These are phyloP conservation scores for Bos javanicus DNA, from an alignment of 2,113 vertebrate species.

Conservation along the genomic window DNA sequence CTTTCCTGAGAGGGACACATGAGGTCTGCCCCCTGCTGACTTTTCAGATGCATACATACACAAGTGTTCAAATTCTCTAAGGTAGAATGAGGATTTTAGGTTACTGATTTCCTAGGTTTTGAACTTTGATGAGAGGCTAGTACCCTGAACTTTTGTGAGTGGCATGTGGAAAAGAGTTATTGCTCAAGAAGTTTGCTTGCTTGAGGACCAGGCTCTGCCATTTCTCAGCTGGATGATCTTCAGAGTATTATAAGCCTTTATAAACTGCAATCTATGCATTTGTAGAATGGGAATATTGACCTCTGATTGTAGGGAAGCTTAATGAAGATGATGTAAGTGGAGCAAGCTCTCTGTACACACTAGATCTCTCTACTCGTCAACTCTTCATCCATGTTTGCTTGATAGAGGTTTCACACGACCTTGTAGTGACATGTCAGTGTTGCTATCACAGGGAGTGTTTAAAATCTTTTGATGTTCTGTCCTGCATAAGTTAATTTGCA, in stretches of 20 bases:
- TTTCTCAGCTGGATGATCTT: background rate
- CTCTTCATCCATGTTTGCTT: background rate
- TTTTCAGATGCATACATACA: background rate
- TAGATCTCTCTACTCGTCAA: background rate
- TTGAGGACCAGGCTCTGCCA: background rate
- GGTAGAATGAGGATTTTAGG: background rate
- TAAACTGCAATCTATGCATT: background rate
- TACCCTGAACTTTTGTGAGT: background rate
- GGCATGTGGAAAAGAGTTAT: background rate
- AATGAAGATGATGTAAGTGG: background rate
- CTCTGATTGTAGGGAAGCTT: background rate
- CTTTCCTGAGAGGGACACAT: background rate
- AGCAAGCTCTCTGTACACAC: background rate
- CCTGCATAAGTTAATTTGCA: background rate
- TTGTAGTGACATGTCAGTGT: background rate
- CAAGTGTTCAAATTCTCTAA: background rate
- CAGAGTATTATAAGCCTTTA: background rate
- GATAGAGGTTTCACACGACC: background rate
- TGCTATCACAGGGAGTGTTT: background rate
- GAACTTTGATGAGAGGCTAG: background rate
- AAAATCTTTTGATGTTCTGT: background rate
- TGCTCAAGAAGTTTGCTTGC: background rate
- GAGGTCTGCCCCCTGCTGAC: background rate
- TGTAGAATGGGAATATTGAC: background rate
- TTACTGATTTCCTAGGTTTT: background rate